Conservation (phyloP, 2,888 invertebrate species). For the Xanthia togata region DNA sequence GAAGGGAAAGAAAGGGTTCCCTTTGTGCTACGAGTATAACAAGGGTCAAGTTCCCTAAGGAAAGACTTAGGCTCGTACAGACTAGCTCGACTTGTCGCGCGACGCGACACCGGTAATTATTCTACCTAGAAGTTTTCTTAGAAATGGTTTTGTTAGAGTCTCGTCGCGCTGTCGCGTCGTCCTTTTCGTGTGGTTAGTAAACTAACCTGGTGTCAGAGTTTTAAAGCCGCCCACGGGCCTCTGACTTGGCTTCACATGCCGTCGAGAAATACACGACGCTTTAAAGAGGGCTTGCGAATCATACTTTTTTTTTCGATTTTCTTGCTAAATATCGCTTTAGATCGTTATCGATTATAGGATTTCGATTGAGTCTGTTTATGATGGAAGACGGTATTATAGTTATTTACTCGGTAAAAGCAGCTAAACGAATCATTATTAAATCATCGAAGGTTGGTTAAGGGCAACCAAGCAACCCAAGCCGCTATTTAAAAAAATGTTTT, state of each 20-base stretch:
- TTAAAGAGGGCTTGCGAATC: too few relatives aligned
- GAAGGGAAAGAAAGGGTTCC: slow-evolving; percentile 72
- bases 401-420: background rate
- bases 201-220: too few relatives aligned
- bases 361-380: background rate
- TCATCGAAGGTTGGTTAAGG: background rate
- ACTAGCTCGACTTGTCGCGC: too few relatives aligned
- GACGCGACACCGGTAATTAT: too few relatives aligned
- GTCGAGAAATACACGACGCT: too few relatives aligned
- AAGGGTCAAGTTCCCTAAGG: slow-evolving; percentile 82
- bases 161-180: too few relatives aligned
- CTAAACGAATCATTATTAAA: background rate
- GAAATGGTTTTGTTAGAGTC: too few relatives aligned
- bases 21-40: slow-evolving; percentile 78
- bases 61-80: too few relatives aligned
- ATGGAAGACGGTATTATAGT: background rate
- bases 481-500: background rate
- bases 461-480: background rate
- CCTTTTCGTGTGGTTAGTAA: too few relatives aligned
- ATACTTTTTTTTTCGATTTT: background rate
- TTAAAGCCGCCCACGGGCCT: too few relatives aligned
- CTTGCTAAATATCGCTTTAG: background rate
- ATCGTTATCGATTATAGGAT: background rate
- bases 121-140: too few relatives aligned
- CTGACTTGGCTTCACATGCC: too few relatives aligned